These are phyloP conservation scores for Thereva nobilitata DNA, from an alignment of 2,888 invertebrate genomes.

Conservation along the genomic window DNA sequence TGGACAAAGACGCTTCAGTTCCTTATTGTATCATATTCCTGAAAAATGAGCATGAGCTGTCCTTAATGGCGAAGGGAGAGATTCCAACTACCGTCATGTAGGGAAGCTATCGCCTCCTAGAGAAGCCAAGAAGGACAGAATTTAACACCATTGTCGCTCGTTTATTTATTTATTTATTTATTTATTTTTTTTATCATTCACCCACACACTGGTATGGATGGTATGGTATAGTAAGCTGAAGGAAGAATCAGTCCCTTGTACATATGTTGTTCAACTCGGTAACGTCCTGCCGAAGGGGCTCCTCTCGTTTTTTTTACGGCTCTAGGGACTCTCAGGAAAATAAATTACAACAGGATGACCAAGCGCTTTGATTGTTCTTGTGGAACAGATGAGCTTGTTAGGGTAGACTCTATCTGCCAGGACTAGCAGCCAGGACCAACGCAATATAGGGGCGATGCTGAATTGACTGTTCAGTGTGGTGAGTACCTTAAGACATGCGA, in stretches of 20 bases:
- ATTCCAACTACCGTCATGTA: not conserved
- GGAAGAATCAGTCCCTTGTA: not conserved
- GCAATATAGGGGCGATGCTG: not conserved
- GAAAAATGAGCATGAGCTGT: constrained; percentile 21
- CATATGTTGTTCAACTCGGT: constrained; percentile 25
- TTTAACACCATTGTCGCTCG: constrained; percentile 29
- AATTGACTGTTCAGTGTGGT: constrained; percentile 18
- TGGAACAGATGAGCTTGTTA: constrained; percentile 41
- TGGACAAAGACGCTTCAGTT: constrained; percentile 24
- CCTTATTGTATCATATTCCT: constrained; percentile 26
- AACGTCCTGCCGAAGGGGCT: constrained; percentile 17
- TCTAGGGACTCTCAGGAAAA: constrained; percentile 33
- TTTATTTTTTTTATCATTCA: not conserved
- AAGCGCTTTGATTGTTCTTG: constrained; percentile 39
- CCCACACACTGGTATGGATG: not conserved
- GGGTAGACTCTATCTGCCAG: constrained; percentile 32
- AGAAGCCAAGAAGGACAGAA: constrained; percentile 29
- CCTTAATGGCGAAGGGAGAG: not conserved
- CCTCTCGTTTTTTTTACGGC: constrained; percentile 26
- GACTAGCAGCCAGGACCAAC: constrained; percentile 24
- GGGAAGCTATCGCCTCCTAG: not conserved
- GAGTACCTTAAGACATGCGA: constrained; percentile 20
- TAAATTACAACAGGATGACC: constrained; percentile 40
- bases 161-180: constrained; percentile 3
- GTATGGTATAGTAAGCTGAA: constrained; percentile 3